phyloP scores from a whole-genome alignment of 2,113 vertebrate genomes.

The Cephalophus harveyi region DNA sequence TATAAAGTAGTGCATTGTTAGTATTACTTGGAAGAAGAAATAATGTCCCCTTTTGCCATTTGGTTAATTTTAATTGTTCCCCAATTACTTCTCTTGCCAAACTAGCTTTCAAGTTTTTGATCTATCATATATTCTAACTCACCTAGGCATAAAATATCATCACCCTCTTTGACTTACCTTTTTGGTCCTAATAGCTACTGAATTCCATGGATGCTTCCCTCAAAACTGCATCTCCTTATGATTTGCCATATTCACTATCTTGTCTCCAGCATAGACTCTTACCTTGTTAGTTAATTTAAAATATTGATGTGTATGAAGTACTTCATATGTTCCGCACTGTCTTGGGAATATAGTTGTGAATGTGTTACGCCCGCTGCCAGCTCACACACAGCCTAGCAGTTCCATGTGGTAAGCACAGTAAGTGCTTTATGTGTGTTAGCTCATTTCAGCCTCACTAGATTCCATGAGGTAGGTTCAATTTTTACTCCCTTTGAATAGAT shows the following conservation, averaged over 20 bases:
- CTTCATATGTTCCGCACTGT: background rate
- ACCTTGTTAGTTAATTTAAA: background rate
- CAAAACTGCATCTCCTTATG: background rate
- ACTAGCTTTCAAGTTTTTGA: background rate
- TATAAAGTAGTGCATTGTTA: background rate
- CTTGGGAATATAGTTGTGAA: background rate
- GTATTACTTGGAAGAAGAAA: background rate
- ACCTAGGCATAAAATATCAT: background rate
- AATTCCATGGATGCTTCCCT: background rate
- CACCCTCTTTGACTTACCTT: background rate
- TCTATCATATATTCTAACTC: background rate
- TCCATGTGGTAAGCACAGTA: background rate
- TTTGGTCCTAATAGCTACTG: background rate
- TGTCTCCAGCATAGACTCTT: background rate
- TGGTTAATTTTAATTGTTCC: background rate
- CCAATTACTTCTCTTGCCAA: background rate
- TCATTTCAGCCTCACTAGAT: background rate
- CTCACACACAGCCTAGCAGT: accelerated
- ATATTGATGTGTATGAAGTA: background rate
- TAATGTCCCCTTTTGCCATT: background rate
- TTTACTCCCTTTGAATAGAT: background rate
- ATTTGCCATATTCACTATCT: background rate
- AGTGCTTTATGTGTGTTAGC: background rate
- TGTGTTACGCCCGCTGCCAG: background rate
- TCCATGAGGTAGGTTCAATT: background rate